Percentiles rank a stretch among this genome's conserved stretches.
phyloP scores from a whole-genome alignment of 2,888 invertebrate species.

The Lingula anatina region DNA sequence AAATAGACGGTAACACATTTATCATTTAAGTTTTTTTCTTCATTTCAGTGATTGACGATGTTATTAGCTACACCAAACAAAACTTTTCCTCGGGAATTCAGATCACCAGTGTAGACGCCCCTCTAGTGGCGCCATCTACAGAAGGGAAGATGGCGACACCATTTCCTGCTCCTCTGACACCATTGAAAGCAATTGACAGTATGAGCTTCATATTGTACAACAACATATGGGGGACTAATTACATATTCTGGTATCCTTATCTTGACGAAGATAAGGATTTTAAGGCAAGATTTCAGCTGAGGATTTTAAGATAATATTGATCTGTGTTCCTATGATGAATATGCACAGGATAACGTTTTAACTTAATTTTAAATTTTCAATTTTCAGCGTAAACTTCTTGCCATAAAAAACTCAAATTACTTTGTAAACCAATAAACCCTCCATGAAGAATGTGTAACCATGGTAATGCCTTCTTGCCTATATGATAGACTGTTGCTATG shows the following conservation, averaged over 20 bases:
- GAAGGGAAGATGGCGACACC: slow-evolving; percentile 19
- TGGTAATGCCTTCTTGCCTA: too few species aligned
- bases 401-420: too few species aligned
- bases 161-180: slow-evolving; percentile 34
- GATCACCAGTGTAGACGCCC: slow-evolving; percentile 25
- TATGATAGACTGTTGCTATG: too few species aligned
- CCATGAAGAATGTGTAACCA: too few species aligned
- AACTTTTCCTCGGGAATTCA: slow-evolving; percentile 15
- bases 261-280: slow-evolving; percentile 20
- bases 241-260: slow-evolving; percentile 44
- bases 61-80: slow-evolving; percentile 13
- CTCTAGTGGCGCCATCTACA: slow-evolving; percentile 25
- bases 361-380: too few species aligned
- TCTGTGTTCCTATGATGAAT: too few species aligned
- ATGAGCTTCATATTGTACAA: slow-evolving; percentile 41
- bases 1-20: too few species aligned
- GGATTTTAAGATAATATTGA: too few species aligned
- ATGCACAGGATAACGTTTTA: too few species aligned
- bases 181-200: slow-evolving; percentile 23
- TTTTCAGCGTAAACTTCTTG: too few species aligned
- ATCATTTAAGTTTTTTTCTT: not conserved
- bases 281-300: slow-evolving; percentile 12
- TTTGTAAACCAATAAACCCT: too few species aligned
- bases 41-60: slow-evolving; percentile 19
- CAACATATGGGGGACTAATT: slow-evolving; percentile 47